Evolutionary conservation across 2,888 invertebrate species (phyloP).

Genomic region (Helobdella robusta): DNA sequence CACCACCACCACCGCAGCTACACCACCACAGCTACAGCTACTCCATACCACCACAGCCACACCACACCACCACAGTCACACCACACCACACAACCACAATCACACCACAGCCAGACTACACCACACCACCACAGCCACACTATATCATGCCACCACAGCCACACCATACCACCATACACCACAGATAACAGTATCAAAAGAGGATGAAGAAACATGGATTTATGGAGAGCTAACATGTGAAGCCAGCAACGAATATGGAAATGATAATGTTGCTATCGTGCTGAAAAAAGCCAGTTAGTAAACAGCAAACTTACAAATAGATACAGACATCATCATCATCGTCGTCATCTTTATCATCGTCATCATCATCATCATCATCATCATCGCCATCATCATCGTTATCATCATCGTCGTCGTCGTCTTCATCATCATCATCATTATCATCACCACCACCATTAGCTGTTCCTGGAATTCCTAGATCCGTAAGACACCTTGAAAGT

Average conservation of each 20-base stretch:
- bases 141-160: neutral
- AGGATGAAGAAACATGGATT: conserved; percentile 32
- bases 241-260: conserved; percentile 31
- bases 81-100: too few species aligned
- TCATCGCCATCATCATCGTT: conserved; percentile 26
- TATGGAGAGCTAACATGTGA: conserved; percentile 31
- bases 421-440: conserved; percentile 27
- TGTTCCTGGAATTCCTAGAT: conserved; percentile 29
- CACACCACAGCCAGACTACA: too few species aligned
- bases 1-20: too few species aligned
- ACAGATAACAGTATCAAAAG: conserved; percentile 28
- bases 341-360: conserved; percentile 26
- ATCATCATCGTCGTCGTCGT: conserved; percentile 26
- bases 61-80: too few species aligned
- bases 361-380: conserved; percentile 26
- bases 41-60: too few species aligned
- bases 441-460: conserved; percentile 26
- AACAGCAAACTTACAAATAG: neutral
- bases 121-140: too few species aligned
- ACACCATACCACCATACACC: neutral
- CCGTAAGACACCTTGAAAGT: conserved; percentile 25
- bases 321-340: neutral
- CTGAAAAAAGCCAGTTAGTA: conserved; percentile 29
- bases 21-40: too few species aligned
- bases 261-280: conserved; percentile 17